Conservation (phyloP, 2,113 vertebrate species). For the Tyrannus savana region DNA sequence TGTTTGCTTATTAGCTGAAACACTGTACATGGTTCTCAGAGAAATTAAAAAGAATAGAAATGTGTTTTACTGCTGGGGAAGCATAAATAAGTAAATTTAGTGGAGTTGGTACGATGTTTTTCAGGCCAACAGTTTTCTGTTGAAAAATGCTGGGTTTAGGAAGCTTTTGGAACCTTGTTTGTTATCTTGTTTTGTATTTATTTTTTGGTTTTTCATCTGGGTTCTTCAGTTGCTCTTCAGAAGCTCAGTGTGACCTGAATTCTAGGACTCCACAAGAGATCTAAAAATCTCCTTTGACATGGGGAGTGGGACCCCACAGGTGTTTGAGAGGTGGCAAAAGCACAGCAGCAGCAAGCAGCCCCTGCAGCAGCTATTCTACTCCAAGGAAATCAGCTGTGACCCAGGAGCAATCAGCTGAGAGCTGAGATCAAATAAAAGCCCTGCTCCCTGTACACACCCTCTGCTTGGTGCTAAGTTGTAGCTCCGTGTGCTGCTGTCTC, state of each 20-base stretch:
- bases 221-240: not conserved
- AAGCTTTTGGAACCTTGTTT: not conserved
- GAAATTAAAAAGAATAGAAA: not conserved
- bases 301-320: rapidly evolving
- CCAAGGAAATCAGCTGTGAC: not conserved
- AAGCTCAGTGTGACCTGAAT: not conserved
- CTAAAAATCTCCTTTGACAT: not conserved
- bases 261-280: not conserved
- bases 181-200: not conserved
- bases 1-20: not conserved
- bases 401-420: not conserved
- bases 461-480: not conserved
- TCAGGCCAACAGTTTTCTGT: not conserved
- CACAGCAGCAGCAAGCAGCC: not conserved
- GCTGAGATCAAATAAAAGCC: not conserved
- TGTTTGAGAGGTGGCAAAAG: not conserved
- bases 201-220: not conserved
- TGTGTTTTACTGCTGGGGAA: not conserved
- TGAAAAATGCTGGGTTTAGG: not conserved
- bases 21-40: not conserved
- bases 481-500: rapidly evolving
- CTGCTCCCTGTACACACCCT: rapidly evolving
- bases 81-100: not conserved
- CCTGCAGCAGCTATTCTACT: not conserved
- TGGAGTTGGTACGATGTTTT: not conserved